Evolutionary conservation across 2,113 vertebrate species (phyloP), one percentile per base, ranked within the genome.

Genomic region (Actenoides lindsayi): DNA sequence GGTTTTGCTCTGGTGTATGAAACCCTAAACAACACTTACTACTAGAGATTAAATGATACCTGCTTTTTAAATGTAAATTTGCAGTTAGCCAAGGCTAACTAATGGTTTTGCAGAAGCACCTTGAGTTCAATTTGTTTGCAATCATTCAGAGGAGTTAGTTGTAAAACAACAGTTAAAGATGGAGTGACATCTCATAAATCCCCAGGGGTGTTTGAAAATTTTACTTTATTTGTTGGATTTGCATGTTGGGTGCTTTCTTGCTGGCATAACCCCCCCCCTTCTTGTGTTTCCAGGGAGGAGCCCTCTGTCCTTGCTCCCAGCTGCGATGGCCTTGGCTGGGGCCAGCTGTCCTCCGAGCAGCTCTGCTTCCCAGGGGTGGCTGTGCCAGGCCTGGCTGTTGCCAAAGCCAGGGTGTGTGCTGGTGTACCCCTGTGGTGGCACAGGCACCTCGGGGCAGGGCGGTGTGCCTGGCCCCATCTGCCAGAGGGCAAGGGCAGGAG

Each of bases 381-480:
- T 57, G 71, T 83, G 76, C 63, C 63, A 50, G 33, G 39, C 71
- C n/a, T 0, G 5, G 48, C 83, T 80, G 57, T 33, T 56, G 37
- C 23, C 24, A 18, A 46, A 89, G n/a, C 37, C 1, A 1, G 5
- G 27, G 4, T 13, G 30, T 62, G 73, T 20, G 63, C 68, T 70
- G 54, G 8, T 35, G 74, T 33, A 11, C 44, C 73, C 44, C 33
- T 56, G 83, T 1, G 1, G 51, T 4, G 1, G 37, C 44, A 15
- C 0, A 0, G 25, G 54, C 41, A 39, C 23, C 30, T 11, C 4
- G 1, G 51, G 69, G 10, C 19, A 33, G 64, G 42, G 16, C 50
- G 19, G 8, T 11, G 28, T 64, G n/a, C 15, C 35, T 10, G 35
- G n/a, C 17, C 16, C n/a, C 30, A 14, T 53, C 31, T 14, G 51